phyloP scores from a whole-genome alignment of 2,797 vertebrate species.

The Sebastolobus alascanus region DNA sequence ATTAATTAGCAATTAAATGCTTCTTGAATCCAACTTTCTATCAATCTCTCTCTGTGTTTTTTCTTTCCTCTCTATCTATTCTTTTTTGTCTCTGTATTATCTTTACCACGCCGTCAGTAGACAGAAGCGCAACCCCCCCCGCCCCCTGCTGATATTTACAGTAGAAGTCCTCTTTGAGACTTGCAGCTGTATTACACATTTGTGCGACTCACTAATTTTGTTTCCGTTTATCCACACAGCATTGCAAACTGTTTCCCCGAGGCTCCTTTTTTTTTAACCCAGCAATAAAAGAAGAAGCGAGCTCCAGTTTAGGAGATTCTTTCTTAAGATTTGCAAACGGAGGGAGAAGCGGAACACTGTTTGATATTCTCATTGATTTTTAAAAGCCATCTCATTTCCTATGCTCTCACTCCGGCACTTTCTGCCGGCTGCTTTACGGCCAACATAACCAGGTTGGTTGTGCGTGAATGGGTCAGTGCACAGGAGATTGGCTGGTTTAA shows the following conservation, averaged over 20 bases:
- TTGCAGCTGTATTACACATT: constrained; percentile 32
- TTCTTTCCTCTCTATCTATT: constrained; percentile 13
- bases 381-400: constrained; percentile 53
- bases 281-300: constrained; percentile 29
- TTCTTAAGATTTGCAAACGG: constrained; percentile 10
- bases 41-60: constrained; percentile 45
- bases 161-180: constrained; percentile 6
- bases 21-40: constrained; percentile 44
- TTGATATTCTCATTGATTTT: constrained; percentile 53
- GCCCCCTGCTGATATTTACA: constrained; percentile 18
- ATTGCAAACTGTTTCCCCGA: background rate
- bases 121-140: constrained; percentile 9
- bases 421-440: constrained; percentile 40
- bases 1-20: constrained; percentile 79
- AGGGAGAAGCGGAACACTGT: background rate
- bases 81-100: constrained; percentile 6
- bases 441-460: constrained; percentile 31
- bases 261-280: constrained; percentile 2
- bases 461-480: constrained; percentile 26
- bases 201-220: constrained; percentile 20
- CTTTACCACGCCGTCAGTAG: constrained; percentile 13
- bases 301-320: constrained; percentile 15
- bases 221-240: constrained; percentile 27
- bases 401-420: constrained; percentile 17
- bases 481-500: constrained; percentile 27